Conservation (phyloP, 2,797 vertebrate genomes). For the Notoglanidium macrostoma region DNA sequence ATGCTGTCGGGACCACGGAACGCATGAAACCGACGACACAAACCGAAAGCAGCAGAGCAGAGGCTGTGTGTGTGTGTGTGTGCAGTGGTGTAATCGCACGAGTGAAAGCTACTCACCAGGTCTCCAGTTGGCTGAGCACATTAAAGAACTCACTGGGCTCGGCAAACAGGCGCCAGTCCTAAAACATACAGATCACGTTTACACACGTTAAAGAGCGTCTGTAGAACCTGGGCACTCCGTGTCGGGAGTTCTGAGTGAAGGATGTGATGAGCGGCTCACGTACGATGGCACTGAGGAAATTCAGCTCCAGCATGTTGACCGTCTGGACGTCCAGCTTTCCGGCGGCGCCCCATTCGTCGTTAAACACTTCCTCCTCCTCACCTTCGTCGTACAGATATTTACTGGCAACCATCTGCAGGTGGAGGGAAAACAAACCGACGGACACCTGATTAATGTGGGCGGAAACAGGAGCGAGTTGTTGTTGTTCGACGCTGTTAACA, state of each 20-base stretch:
- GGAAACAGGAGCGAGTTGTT: neutral
- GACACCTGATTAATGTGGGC: neutral
- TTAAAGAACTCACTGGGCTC: constrained; percentile 90
- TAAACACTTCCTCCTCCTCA: constrained; percentile 98
- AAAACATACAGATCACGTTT: constrained; percentile 16
- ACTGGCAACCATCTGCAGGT: constrained; percentile 93
- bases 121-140: constrained; percentile 87
- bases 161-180: constrained; percentile 97
- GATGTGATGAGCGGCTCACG: constrained; percentile 55
- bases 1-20: constrained; percentile 74
- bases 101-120: constrained; percentile 76
- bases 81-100: too few species aligned
- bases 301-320: constrained; percentile 93
- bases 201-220: neutral
- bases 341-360: constrained; percentile 95
- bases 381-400: constrained; percentile 98
- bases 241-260: neutral
- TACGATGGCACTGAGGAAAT: constrained; percentile 94
- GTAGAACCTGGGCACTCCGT: neutral
- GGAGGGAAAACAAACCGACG: neutral
- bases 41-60: neutral
- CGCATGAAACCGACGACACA: neutral
- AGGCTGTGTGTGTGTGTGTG: too few species aligned
- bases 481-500: fast-evolving
- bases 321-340: constrained; percentile 92